Base-by-base conservation (phyloP, 2,113 vertebrate species). In the Madoqua kirkii region DNA sequence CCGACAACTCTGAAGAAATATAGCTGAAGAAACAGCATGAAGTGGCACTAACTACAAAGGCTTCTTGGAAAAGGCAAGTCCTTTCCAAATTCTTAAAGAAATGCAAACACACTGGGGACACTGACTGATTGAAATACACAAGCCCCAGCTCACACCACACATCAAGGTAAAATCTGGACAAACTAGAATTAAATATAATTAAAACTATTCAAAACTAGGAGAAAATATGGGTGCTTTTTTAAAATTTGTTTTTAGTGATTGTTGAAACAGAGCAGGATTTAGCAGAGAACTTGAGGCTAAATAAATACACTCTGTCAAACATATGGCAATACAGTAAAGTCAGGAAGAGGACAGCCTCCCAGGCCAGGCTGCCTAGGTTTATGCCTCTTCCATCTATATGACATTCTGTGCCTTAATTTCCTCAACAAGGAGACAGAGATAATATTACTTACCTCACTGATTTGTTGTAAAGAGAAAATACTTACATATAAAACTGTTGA, bases 61-160 rank as follows among this genome's bases (percentile, higher is more conserved):
- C 5, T 93, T 82, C 90, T 89, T 93, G 33, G 55, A 89, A 83
- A 93, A 92, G 21, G 7, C 11, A n/a, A 86, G 50, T 89, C 19
- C 64, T 94, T 97, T 91, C 36, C 33, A 95, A 87, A 59, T 55
- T 91, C 36, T 71, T 90, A 86, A 93, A 92, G n/a, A 95, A 64
- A 54, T 81, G 11, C 29, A 83, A 84, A 71, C 43, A 84, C 48
- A 93, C 7, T 43, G 16, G 54, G 16, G 67, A 89, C 2, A 48
- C 0, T 82, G 31, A 52, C 7, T 85, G 82, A 82, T 0, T 25
- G n/a, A 92, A 86, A 76, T 91, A 74, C 45, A 71, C 36, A 25
- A 93, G 48, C 17, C 40, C 57, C n/a, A 94, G 12, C 31, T 91
- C 71, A 91, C 3, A 89, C 43, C 5, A 87, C n/a, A 82, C 6